Evolutionary conservation across 2,113 vertebrate genomes (phyloP), one percentile per base, ranked within the genome.

Genomic region (Oncorhynchus clarkii): DNA sequence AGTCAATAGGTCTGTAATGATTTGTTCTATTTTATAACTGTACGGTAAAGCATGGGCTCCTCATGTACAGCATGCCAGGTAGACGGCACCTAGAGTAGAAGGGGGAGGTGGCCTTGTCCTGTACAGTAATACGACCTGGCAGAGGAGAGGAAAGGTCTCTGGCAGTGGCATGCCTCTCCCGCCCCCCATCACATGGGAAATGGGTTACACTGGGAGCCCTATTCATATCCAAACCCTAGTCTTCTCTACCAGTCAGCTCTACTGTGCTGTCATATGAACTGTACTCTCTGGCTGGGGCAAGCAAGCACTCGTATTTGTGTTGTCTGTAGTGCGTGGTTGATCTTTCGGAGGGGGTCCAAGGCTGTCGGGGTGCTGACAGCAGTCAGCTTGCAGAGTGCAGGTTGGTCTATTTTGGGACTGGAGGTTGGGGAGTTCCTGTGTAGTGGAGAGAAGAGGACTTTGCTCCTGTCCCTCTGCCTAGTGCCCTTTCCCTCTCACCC

Each of bases 391-490:
- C 27, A 22, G 54, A 18, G 68, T 45, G 54, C 69, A 24, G 68
- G 54, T 66, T 14, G 60, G 71, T 24, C 51, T 80, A 79, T 83
- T 82, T 75, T 85, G 71, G 74, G 80, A 80, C 51, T 29, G 45
- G 67, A 74, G 78, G 66, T 74, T 60, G 64, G 74, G 6, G 29
- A n/a, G 76, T 54, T 76, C 60, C 49, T 29, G 45, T 45, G 57
- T 34, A 73, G 54, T 65, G 77, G 72, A 26, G 60, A 60, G 20
- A 16, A 49, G 66, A 45, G 67, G 8, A 62, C 57, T 22, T 18
- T 12, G 27, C 48, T 57, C 5, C 22, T 6, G 66, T 22, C 51
- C 49, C 18, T 45, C 39, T 45, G 39, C 8, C 39, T 9, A 45
- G 39, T 60, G 4, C 29, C 45, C 5, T 74, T 57, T 14, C 11